A percentile compares a stretch with the other conserved stretches of the same genome.
Evolutionary conservation across 2,888 invertebrate genomes (phyloP).

Genomic region (Pterostichus niger): DNA sequence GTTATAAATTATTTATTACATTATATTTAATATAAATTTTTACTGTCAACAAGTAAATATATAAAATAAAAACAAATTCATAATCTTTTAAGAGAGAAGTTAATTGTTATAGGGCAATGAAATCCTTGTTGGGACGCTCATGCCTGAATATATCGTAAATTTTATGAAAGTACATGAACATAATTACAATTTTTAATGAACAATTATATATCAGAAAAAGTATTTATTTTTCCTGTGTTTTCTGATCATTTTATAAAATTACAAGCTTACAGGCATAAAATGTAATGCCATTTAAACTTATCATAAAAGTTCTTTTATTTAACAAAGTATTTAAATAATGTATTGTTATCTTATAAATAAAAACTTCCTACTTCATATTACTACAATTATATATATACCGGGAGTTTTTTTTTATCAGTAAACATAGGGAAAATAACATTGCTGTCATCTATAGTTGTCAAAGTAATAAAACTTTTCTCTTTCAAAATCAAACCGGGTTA

Average conservation of each 20-base stretch:
- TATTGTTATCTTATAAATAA: no score
- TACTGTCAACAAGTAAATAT: slow-evolving; percentile 12
- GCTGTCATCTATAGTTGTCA: no score
- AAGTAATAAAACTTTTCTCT: no score
- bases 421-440: no score
- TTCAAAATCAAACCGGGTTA: no score
- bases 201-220: background rate
- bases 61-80: slow-evolving; percentile 11
- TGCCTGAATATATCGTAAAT: background rate
- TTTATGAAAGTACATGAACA: slow-evolving; percentile 5
- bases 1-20: no score
- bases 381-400: no score
- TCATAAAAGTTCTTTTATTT: no score
- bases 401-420: no score
- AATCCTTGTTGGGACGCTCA: slow-evolving; percentile 11
- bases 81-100: slow-evolving; percentile 7
- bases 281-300: no score
- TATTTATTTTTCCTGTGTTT: background rate
- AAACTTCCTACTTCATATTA: no score
- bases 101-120: slow-evolving; percentile 30
- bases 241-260: background rate
- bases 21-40: background rate
- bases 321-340: no score
- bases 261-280: background rate
- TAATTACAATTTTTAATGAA: slow-evolving; percentile 14